phyloP scores from a whole-genome alignment of 30 jellyfish, hydroid and myxozoan genomes.

The Calvadosia cruxmelitensis region DNA sequence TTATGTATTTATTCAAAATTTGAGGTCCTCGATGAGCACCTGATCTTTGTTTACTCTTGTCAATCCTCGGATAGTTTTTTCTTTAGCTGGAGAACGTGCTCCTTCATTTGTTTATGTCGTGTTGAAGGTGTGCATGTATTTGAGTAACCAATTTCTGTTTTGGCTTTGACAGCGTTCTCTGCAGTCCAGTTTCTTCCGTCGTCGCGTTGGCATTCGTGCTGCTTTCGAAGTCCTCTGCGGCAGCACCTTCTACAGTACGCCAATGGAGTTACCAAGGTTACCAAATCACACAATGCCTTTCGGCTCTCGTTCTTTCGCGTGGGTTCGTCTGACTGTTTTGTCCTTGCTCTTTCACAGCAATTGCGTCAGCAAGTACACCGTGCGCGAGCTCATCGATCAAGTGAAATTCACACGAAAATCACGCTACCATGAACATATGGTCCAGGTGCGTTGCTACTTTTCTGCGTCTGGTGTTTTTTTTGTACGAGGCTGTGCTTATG shows the following conservation, averaged over 20 bases:
- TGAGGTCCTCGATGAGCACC: no score
- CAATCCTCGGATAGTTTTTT: not conserved
- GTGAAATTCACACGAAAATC: constrained; percentile 57
- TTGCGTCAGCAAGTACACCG: constrained; percentile 32
- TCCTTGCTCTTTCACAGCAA: constrained; percentile 6
- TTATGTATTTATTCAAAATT: no score
- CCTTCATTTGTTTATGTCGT: not conserved
- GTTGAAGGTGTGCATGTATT: not conserved
- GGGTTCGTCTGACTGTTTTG: not conserved
- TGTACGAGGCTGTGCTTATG: not conserved
- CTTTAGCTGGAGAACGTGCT: not conserved
- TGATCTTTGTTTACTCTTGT: not conserved
- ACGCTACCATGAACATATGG: constrained; percentile 54
- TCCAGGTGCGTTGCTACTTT: constrained; percentile 28
- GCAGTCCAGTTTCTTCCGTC: constrained; percentile 77
- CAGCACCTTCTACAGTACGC: constrained; percentile 34
- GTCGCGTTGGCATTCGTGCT: constrained; percentile 91
- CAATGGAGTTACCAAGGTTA: constrained; percentile 74
- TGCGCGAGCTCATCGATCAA: constrained; percentile 20
- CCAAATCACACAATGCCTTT: not conserved
- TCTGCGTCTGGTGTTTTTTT: not conserved
- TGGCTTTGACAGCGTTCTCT: constrained; percentile 38
- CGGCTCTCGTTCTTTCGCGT: no score
- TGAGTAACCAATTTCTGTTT: not conserved
- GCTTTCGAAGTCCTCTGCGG: constrained; percentile 78